Evolutionary conservation across 2,113 vertebrate species (phyloP).

Genomic region (Ictalurus punctatus): DNA sequence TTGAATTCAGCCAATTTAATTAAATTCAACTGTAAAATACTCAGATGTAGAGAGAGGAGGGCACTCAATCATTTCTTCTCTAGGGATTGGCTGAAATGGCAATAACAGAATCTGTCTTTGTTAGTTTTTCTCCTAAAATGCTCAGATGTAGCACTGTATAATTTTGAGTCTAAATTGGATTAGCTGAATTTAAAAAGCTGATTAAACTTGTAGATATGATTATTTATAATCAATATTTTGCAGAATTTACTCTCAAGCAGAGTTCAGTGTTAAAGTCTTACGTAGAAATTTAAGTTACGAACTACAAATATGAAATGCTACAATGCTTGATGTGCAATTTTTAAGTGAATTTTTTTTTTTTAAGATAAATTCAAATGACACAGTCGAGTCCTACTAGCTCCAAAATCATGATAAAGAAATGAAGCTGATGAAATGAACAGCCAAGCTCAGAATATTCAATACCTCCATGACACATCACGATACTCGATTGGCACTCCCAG

Average conservation of each 20-base stretch:
- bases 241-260: neutral
- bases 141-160: neutral
- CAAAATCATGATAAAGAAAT: neutral
- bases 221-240: too few species aligned
- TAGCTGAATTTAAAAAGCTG: neutral
- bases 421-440: neutral
- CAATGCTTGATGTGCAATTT: neutral
- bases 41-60: neutral
- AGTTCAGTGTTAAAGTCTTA: neutral
- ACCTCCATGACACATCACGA: slow-evolving; percentile 67
- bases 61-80: neutral
- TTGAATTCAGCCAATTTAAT: neutral
- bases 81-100: neutral
- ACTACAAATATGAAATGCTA: neutral
- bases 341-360: too few species aligned
- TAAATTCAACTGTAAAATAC: neutral
- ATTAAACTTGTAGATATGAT: neutral
- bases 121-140: neutral
- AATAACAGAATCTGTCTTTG: neutral
- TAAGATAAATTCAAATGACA: neutral
- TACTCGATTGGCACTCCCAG: slow-evolving; percentile 63
- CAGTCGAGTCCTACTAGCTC: neutral
- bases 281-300: neutral
- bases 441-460: neutral
- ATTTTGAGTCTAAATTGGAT: neutral